Evolutionary conservation across 2,888 invertebrate genomes (phyloP).

Genomic region (Clostera curtula): DNA sequence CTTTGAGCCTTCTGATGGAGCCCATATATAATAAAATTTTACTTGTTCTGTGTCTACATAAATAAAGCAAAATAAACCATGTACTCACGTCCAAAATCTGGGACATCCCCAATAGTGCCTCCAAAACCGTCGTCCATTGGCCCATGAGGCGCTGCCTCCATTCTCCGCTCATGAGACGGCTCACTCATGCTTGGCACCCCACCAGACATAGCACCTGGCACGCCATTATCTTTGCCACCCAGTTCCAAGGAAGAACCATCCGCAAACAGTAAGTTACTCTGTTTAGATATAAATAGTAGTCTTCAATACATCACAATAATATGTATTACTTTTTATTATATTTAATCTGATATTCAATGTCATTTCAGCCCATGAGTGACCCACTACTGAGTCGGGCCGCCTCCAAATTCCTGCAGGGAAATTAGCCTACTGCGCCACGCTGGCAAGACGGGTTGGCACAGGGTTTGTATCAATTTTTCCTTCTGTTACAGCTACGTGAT

Average conservation of each 20-base stretch:
- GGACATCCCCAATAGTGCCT: conserved; percentile 85
- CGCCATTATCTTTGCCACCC: conserved; percentile 54
- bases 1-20: too few relatives aligned
- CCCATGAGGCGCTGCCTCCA: conserved; percentile 83
- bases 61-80: too few relatives aligned
- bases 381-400: too few relatives aligned
- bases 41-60: too few relatives aligned
- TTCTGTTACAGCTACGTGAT: too few relatives aligned
- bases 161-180: conserved; percentile 67
- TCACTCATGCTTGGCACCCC: conserved; percentile 75
- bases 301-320: neutral
- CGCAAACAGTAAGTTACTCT: conserved; percentile 84
- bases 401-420: too few relatives aligned
- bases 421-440: too few relatives aligned
- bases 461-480: too few relatives aligned
- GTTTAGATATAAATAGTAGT: conserved; percentile 22
- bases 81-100: conserved; percentile 86
- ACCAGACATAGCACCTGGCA: conserved; percentile 47
- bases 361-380: too few relatives aligned
- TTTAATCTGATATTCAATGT: neutral
- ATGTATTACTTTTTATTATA: neutral
- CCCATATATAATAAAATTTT: too few relatives aligned
- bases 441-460: too few relatives aligned
- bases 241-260: conserved; percentile 79
- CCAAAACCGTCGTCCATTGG: conserved; percentile 91